Conservation (phyloP, 2,113 vertebrate genomes). For the Calidris pugnax region DNA sequence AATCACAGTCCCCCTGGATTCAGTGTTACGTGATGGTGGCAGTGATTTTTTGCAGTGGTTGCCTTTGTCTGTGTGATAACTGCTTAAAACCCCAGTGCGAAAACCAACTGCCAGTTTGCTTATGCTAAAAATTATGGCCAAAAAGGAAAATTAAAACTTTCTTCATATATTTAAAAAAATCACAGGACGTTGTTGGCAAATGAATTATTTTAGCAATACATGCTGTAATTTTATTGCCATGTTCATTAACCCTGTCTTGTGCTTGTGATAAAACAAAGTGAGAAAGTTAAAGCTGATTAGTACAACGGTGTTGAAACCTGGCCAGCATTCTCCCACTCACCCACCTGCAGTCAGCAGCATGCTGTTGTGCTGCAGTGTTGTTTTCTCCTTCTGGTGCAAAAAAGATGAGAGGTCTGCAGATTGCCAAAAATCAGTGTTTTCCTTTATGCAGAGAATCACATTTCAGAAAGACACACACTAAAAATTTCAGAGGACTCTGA, state of each 20-base stretch:
- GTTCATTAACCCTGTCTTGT: neutral
- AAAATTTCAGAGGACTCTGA: neutral
- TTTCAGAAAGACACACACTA: neutral
- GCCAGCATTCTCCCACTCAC: neutral
- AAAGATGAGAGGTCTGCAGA: neutral
- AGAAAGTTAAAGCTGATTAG: neutral
- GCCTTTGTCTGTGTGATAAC: neutral
- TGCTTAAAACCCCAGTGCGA: neutral
- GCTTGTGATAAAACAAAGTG: neutral
- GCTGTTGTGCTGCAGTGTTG: neutral
- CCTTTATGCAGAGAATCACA: neutral
- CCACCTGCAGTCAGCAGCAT: neutral
- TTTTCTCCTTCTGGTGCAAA: neutral
- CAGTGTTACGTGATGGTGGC: neutral
- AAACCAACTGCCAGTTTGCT: neutral
- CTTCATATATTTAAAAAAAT: neutral
- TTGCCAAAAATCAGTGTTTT: neutral
- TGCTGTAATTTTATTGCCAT: neutral
- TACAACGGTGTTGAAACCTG: neutral
- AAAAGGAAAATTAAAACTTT: neutral
- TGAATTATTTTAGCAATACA: neutral
- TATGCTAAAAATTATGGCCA: neutral
- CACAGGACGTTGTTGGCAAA: fast-evolving
- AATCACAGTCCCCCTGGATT: neutral
- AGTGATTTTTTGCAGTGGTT: neutral